A percentile compares a stretch with the other conserved stretches of the same genome.
Evolutionary conservation across 2,888 invertebrate species (phyloP).

Genomic region (Dasypogon diadema): DNA sequence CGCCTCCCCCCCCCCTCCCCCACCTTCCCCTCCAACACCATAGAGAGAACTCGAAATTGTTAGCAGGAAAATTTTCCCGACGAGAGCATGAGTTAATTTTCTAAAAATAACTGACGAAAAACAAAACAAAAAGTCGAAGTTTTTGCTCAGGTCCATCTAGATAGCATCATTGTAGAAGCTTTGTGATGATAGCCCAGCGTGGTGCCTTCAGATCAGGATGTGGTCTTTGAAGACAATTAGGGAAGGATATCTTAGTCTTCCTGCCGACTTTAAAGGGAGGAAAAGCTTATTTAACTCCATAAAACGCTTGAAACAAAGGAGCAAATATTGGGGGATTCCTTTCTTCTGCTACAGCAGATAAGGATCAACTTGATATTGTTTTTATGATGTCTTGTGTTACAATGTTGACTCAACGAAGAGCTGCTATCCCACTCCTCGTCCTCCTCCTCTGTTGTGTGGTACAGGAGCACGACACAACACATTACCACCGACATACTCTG

Average conservation of each 20-base stretch:
- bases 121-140: conserved; percentile 20
- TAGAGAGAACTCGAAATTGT: not conserved
- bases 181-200: conserved; percentile 18
- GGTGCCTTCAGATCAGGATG: conserved; percentile 25
- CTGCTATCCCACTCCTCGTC: not conserved
- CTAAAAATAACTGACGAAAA: conserved; percentile 28
- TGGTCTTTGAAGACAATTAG: conserved; percentile 7
- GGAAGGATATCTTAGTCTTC: conserved; percentile 18
- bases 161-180: conserved; percentile 26
- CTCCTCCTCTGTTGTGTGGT: no score
- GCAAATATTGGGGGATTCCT: no score
- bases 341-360: not conserved
- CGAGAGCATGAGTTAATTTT: conserved; percentile 30
- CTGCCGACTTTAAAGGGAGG: not conserved
- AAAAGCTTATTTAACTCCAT: conserved; percentile 5
- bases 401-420: not conserved
- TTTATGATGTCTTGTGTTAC: conserved; percentile 1
- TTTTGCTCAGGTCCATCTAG: conserved; percentile 22
- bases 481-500: conserved; percentile 4
- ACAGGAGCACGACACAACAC: not conserved
- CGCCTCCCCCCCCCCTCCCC: no score
- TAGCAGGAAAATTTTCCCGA: not conserved
- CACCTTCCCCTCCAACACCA: no score
- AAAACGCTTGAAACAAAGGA: conserved; percentile 17
- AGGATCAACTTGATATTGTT: not conserved